phyloP scores from a whole-genome alignment of 2,888 invertebrate genomes.

The Agrenia bidenticulata region DNA sequence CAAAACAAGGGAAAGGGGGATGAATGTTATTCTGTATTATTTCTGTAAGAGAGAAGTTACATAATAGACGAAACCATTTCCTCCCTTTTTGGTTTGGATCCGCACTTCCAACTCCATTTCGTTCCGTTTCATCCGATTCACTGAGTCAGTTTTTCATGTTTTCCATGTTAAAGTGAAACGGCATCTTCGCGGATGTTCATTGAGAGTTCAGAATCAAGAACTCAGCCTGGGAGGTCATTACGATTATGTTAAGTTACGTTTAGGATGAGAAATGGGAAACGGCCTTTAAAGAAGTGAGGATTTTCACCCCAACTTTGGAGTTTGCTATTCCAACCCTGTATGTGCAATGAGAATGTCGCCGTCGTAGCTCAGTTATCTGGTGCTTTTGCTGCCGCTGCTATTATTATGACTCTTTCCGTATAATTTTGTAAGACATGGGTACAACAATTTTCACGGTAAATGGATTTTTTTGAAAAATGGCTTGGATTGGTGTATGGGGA shows the following conservation, averaged over 20 bases:
- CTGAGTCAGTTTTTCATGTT: conserved; percentile 16
- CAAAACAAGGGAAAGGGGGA: too few relatives aligned
- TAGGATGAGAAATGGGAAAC: too few relatives aligned
- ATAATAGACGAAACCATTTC: too few relatives aligned
- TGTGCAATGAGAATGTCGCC: neutral
- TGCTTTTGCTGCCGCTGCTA: neutral
- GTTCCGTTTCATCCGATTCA: conserved; percentile 10
- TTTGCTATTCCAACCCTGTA: neutral
- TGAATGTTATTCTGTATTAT: too few relatives aligned
- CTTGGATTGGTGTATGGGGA: conserved; percentile 11
- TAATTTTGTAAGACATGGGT: conserved; percentile 29
- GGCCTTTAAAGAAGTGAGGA: too few relatives aligned
- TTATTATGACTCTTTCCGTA: conserved; percentile 17
- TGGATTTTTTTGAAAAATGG: conserved; percentile 32
- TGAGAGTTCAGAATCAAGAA: conserved; percentile 10
- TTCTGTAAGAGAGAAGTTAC: too few relatives aligned
- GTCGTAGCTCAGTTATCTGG: neutral
- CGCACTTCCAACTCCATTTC: neutral
- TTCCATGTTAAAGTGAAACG: conserved; percentile 19
- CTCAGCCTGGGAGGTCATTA: conserved; percentile 39
- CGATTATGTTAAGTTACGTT: conserved; percentile 23
- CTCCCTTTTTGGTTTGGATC: too few relatives aligned
- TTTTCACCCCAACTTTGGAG: too few relatives aligned
- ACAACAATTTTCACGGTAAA: conserved; percentile 43
- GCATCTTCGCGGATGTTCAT: conserved; percentile 11